Evolutionary conservation across 2,797 vertebrate genomes (phyloP), one percentile per base, ranked within the genome.

Genomic region (Gallirallus australis): DNA sequence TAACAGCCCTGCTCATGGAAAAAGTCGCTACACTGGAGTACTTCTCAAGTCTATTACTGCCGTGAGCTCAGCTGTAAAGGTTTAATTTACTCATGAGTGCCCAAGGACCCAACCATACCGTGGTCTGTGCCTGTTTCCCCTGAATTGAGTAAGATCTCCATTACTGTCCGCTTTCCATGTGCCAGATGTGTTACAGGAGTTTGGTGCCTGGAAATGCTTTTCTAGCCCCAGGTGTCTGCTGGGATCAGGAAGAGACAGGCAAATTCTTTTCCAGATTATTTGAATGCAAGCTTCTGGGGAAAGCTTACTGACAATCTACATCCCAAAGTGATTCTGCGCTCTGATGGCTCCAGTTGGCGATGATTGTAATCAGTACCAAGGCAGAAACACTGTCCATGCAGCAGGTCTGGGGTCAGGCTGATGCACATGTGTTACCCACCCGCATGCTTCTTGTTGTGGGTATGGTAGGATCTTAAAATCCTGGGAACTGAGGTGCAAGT

Each of bases 361-460:
- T 33, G 27, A 13, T 11, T 50, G 20, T 61, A 57, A 7, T 48
- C 25, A 11, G 66, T 60, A 2, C 28, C 11, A 45, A 48, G 37
- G 40, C 76, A 70, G 68, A 79, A 68, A 19, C 12, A 12, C 30
- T 63, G 54, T 88, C 69, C 69, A 0, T 23, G 64, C 63, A 19
- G 1, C 2, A 0, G 12, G 6, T 72, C 42, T 73, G 56, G 31
- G 42, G 13, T 60, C 28, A 2, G 11, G 11, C 9, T 84, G 61
- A 31, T 65, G 31, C 11, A 8, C 16, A 20, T 8, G 35, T 16
- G 47, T 35, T 79, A 15, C 3, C 35, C 65, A 28, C 39, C 70
- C 56, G 31, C 14, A 1, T 0, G 1, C 35, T 30, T 30, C 28
- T 10, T 45, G 69, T 52, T 3, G 0, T 11, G 12, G 35, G 23